Percentiles rank a stretch among this genome's conserved stretches.
Conservation (phyloP, 2,888 invertebrate genomes). For the Malacosoma neustria region DNA sequence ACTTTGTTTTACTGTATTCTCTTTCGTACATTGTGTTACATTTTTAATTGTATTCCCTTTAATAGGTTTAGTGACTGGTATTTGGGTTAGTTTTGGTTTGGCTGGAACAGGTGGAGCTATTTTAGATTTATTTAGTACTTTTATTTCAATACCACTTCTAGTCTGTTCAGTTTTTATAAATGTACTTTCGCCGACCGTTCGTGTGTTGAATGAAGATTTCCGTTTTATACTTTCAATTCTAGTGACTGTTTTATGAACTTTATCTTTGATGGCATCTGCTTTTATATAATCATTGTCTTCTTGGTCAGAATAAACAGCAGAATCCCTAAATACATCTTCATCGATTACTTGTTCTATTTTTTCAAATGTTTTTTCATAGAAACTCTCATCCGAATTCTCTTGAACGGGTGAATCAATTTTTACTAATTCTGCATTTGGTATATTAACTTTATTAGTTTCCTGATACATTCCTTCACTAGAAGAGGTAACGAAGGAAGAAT, state of each 20-base stretch:
- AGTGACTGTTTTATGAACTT: constrained; percentile 30
- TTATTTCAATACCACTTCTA: constrained; percentile 15
- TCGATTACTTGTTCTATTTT: constrained; percentile 82
- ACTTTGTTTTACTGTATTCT: constrained; percentile 33
- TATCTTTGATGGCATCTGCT: constrained; percentile 22
- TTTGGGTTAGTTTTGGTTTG: constrained; percentile 69
- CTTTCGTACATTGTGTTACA: constrained; percentile 38
- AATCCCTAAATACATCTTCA: constrained; percentile 84
- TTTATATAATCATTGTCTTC: constrained; percentile 68
- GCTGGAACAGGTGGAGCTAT: constrained; percentile 79
- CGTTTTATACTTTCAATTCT: constrained; percentile 44
- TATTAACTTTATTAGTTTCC: constrained; percentile 31
- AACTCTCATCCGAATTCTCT: constrained; percentile 76
- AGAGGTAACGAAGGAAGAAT: constrained; percentile 71
- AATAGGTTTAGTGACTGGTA: constrained; percentile 27
- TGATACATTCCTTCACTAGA: constrained; percentile 70
- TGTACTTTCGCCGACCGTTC: constrained; percentile 27
- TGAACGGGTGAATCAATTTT: constrained; percentile 22
- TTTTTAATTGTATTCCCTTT: constrained; percentile 24
- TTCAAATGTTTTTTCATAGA: constrained; percentile 84
- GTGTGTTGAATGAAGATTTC: constrained; percentile 41
- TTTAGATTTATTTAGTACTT: constrained; percentile 54
- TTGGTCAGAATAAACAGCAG: constrained; percentile 87
- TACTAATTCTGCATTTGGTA: constrained; percentile 13
- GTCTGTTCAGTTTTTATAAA: constrained; percentile 29